Conservation (phyloP, 2,888 invertebrate species). For the Brassicogethes aeneus region DNA sequence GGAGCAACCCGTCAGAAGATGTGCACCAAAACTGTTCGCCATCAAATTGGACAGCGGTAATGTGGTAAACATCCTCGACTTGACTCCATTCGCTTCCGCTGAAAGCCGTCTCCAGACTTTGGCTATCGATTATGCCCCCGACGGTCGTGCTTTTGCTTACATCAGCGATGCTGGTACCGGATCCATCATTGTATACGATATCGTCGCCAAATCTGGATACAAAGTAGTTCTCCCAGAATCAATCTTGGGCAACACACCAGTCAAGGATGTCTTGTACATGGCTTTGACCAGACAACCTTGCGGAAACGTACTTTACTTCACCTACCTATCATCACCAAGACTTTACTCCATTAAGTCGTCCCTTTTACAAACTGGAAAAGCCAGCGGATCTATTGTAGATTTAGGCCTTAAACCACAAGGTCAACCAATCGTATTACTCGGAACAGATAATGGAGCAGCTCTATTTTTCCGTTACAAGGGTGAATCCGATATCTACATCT, state of each 20-base stretch:
- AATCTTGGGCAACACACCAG: slow-evolving; percentile 32
- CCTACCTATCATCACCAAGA: slow-evolving; percentile 48
- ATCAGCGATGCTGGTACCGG: slow-evolving; percentile 43
- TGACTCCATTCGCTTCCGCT: slow-evolving; percentile 43
- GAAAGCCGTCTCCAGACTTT: slow-evolving; percentile 51
- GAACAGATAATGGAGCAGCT: slow-evolving; percentile 50
- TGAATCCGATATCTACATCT: slow-evolving; percentile 52
- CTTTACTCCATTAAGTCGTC: slow-evolving; percentile 49
- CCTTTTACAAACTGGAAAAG: slow-evolving; percentile 45
- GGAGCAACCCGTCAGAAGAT: slow-evolving; percentile 48
- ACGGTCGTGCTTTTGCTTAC: slow-evolving; percentile 43
- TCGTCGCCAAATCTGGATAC: slow-evolving; percentile 43
- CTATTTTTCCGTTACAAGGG: slow-evolving; percentile 56
- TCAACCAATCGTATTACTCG: slow-evolving; percentile 47
- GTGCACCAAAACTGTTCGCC: slow-evolving; percentile 52
- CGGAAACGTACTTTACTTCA: slow-evolving; percentile 46
- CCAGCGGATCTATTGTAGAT: slow-evolving; percentile 48
- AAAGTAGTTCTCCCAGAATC: slow-evolving; percentile 50
- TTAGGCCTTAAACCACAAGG: slow-evolving; percentile 45
- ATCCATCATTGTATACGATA: slow-evolving; percentile 46
- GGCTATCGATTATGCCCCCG: slow-evolving; percentile 47
- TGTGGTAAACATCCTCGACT: slow-evolving; percentile 49
- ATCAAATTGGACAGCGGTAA: slow-evolving; percentile 48
- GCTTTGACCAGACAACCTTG: slow-evolving; percentile 44
- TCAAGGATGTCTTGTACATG: slow-evolving; percentile 51